phyloP scores from a whole-genome alignment of 1,140 invertebrate genomes.

The Nasonia longicornis region DNA sequence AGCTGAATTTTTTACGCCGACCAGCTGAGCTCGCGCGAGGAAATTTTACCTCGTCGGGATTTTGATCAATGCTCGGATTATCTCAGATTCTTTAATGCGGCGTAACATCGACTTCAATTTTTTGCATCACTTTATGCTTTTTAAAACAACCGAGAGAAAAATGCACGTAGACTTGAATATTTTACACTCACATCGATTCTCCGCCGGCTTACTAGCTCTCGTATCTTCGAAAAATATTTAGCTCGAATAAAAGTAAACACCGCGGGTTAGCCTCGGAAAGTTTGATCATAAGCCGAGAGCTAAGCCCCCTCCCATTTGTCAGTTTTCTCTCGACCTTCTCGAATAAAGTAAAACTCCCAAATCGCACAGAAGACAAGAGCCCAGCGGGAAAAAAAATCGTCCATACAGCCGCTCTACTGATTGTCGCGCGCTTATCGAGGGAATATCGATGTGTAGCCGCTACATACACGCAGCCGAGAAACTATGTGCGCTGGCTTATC shows the following conservation, averaged over 20 bases:
- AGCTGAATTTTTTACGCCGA: background rate
- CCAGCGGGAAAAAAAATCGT: background rate
- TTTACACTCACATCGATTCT: too few relatives aligned
- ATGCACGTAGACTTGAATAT: too few relatives aligned
- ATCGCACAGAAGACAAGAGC: background rate
- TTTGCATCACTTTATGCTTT: too few relatives aligned
- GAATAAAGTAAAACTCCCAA: background rate
- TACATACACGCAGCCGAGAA: background rate
- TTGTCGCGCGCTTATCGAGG: constrained; percentile 8
- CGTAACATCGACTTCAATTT: background rate
- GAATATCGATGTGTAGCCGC: constrained; percentile 5
- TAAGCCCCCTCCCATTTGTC: background rate
- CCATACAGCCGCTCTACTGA: background rate
- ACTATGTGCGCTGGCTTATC: constrained; percentile 6
- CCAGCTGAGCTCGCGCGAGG: background rate
- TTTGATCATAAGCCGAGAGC: background rate
- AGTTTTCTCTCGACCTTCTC: background rate
- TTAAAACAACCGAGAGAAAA: too few relatives aligned
- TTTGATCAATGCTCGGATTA: background rate
- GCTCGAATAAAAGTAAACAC: background rate
- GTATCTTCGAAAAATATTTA: background rate
- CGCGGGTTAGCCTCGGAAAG: background rate
- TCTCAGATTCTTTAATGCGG: background rate
- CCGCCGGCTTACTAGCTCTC: background rate
- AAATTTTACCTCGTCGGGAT: background rate